Evolutionary conservation across 2,888 invertebrate genomes (phyloP).

Genomic region (Acrobasis consociella): DNA sequence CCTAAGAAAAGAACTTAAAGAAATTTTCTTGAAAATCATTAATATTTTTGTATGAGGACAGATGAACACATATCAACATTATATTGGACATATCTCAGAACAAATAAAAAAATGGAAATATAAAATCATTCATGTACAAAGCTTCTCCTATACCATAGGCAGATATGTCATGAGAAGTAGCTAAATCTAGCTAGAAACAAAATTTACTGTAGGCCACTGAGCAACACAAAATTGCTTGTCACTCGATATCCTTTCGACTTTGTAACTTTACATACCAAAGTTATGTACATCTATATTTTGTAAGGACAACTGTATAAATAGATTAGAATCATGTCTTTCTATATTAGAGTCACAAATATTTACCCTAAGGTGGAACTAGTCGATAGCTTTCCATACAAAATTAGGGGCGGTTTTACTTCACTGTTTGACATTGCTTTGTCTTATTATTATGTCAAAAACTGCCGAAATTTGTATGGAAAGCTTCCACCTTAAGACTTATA

Average conservation of each 20-base stretch:
- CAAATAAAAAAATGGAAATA: neutral
- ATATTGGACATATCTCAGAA: constrained; percentile 25
- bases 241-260: constrained; percentile 30
- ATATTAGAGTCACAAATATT: constrained; percentile 54
- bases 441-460: too few species aligned
- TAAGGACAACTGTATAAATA: constrained; percentile 42
- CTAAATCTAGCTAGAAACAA: constrained; percentile 28
- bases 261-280: constrained; percentile 29
- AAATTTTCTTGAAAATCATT: neutral
- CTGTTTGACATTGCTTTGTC: too few species aligned
- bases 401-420: too few species aligned
- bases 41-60: constrained; percentile 11
- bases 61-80: constrained; percentile 24
- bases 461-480: too few species aligned
- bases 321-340: constrained; percentile 40
- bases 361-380: too few species aligned
- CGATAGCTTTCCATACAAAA: too few species aligned
- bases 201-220: constrained; percentile 29
- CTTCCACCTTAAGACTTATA: constrained; percentile 62
- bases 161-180: constrained; percentile 6
- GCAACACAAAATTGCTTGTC: constrained; percentile 39
- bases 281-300: constrained; percentile 30
- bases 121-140: neutral
- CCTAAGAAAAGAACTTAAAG: constrained; percentile 18
- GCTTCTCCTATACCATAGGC: neutral